Evolutionary conservation across 1,140 invertebrate genomes (phyloP).

Genomic region (Antheraea pernyi): DNA sequence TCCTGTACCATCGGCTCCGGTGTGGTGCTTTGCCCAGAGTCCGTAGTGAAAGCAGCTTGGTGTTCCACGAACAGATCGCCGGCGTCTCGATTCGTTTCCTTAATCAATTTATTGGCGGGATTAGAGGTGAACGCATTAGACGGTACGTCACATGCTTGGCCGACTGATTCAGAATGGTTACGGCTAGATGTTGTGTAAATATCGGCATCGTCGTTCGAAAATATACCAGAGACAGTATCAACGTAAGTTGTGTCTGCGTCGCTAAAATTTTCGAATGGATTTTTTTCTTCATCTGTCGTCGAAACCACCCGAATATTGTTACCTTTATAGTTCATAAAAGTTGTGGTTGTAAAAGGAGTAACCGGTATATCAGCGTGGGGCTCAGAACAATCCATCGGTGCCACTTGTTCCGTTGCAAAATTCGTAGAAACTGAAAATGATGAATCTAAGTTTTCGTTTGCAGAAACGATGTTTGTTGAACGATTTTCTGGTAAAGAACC

Average conservation of each 20-base stretch:
- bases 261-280: constrained; percentile 54
- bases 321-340: constrained; percentile 43
- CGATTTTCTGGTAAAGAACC: constrained; percentile 7
- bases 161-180: background rate
- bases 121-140: background rate
- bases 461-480: background rate
- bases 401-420: constrained; percentile 24
- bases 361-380: constrained; percentile 28
- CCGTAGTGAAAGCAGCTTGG: background rate
- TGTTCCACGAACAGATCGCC: constrained; percentile 11
- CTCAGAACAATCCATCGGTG: constrained; percentile 65
- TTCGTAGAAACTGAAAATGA: background rate
- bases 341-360: constrained; percentile 39
- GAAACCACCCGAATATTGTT: constrained; percentile 24
- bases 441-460: background rate
- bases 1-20: constrained; percentile 34
- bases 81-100: constrained; percentile 4
- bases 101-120: constrained; percentile 27
- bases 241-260: constrained; percentile 4
- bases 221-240: constrained; percentile 43
- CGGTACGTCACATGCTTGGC: background rate
- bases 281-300: constrained; percentile 36
- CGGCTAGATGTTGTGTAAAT: background rate
- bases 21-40: constrained; percentile 23
- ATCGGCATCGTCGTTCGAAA: constrained; percentile 27